phyloP scores from a whole-genome alignment of 2,888 invertebrate genomes.

The Blera fallax region DNA sequence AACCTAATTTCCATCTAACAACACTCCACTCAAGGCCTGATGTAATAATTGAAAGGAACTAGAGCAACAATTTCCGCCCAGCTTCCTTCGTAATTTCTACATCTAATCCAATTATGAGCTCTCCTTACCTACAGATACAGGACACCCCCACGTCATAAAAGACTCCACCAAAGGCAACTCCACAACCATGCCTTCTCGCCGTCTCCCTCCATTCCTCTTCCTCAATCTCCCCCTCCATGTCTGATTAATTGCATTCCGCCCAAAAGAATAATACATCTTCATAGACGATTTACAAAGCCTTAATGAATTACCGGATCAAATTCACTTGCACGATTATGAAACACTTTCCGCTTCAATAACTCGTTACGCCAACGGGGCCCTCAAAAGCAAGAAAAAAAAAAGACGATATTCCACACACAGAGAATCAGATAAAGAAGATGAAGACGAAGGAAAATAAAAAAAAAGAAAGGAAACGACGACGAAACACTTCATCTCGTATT shows the following conservation, averaged over 20 bases:
- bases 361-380: constrained; percentile 54
- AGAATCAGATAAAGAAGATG: not conserved
- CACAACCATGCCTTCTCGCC: not conserved
- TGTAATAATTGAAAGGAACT: not conserved
- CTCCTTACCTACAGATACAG: not conserved
- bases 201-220: too few relatives aligned
- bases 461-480: constrained; percentile 11
- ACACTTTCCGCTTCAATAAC: constrained; percentile 69
- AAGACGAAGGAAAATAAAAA: constrained; percentile 2
- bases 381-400: constrained; percentile 7
- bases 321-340: constrained; percentile 67
- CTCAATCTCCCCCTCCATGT: too few relatives aligned
- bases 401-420: not conserved
- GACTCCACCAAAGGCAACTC: not conserved
- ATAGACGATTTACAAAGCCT: constrained; percentile 59
- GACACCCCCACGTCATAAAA: not conserved
- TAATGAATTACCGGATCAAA: constrained; percentile 72
- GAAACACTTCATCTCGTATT: constrained; percentile 70
- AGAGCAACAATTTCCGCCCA: not conserved
- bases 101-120: constrained; percentile 1
- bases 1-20: too few relatives aligned
- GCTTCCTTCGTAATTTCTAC: not conserved
- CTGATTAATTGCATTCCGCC: constrained; percentile 57
- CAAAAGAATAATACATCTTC: constrained; percentile 57
- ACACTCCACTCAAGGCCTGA: not conserved